Percentiles rank a stretch among this genome's conserved stretches.
Evolutionary conservation across 2,888 invertebrate species (phyloP).

Genomic region (Kryphioiulus occultus): DNA sequence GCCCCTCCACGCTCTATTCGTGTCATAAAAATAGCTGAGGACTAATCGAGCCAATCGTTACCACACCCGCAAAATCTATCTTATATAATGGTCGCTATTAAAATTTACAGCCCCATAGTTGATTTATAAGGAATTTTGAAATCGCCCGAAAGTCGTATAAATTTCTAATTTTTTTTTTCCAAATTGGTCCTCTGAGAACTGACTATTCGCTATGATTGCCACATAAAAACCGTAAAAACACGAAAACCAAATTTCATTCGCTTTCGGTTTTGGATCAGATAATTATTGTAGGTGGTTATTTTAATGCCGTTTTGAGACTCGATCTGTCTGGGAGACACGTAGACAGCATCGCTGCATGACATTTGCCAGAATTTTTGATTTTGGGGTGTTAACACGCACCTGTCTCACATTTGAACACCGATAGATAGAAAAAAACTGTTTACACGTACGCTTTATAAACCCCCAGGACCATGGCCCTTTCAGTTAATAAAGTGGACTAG

Average conservation of each 20-base stretch:
- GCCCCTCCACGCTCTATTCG: background rate
- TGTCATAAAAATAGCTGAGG: background rate
- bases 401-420: background rate
- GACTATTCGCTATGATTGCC: background rate
- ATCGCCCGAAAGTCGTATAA: slow-evolving; percentile 22
- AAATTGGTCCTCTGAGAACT: background rate
- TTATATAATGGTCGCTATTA: slow-evolving; percentile 18
- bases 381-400: slow-evolving; percentile 33
- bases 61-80: slow-evolving; percentile 32
- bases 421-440: background rate
- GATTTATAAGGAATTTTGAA: slow-evolving; percentile 37
- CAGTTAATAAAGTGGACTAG: too few species aligned
- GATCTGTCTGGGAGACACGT: slow-evolving; percentile 27
- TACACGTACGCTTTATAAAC: background rate
- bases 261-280: background rate
- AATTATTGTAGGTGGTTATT: slow-evolving; percentile 30
- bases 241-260: slow-evolving; percentile 11
- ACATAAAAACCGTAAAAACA: slow-evolving; percentile 10
- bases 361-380: background rate
- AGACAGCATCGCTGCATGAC: slow-evolving; percentile 11
- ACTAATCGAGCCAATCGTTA: slow-evolving; percentile 24
- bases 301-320: background rate
- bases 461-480: background rate
- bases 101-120: slow-evolving; percentile 32
- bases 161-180: background rate